Evolutionary conservation across 2,113 vertebrate genomes (phyloP).

Genomic region (Nothocercus julius): DNA sequence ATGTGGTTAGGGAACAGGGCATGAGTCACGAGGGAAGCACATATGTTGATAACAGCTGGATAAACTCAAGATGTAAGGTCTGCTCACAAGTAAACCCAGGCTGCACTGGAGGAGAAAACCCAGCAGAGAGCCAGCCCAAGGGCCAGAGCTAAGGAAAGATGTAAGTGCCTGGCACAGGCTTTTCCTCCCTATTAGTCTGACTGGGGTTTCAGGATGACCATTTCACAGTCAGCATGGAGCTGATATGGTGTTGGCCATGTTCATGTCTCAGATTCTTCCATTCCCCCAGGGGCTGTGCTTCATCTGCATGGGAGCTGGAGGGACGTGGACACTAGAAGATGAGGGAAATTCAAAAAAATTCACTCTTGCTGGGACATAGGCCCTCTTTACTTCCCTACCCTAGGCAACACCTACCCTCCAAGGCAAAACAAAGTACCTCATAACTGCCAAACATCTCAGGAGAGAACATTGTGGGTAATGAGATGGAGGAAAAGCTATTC

Average conservation of each 20-base stretch:
- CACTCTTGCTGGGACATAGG: background rate
- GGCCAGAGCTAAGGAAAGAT: background rate
- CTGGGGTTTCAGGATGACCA: background rate
- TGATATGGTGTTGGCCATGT: background rate
- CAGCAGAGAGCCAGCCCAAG: background rate
- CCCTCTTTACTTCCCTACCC: background rate
- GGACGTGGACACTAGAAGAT: background rate
- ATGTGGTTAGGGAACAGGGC: constrained; percentile 42
- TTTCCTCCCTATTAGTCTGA: background rate
- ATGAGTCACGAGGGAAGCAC: constrained; percentile 35
- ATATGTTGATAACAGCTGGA: constrained; percentile 51
- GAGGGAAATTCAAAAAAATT: background rate
- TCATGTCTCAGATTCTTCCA: background rate
- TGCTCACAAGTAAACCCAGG: background rate
- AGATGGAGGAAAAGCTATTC: background rate
- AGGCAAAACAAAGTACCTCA: background rate
- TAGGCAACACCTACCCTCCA: background rate
- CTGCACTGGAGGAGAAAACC: background rate
- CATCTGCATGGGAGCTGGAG: background rate
- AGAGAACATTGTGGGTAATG: background rate
- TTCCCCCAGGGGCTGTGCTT: too few species aligned
- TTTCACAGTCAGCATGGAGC: background rate
- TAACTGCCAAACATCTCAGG: too few species aligned
- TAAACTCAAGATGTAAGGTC: background rate
- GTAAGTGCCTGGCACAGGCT: background rate